phyloP scores from a whole-genome alignment of 2,113 vertebrate species.

The Cebidichthys violaceus region DNA sequence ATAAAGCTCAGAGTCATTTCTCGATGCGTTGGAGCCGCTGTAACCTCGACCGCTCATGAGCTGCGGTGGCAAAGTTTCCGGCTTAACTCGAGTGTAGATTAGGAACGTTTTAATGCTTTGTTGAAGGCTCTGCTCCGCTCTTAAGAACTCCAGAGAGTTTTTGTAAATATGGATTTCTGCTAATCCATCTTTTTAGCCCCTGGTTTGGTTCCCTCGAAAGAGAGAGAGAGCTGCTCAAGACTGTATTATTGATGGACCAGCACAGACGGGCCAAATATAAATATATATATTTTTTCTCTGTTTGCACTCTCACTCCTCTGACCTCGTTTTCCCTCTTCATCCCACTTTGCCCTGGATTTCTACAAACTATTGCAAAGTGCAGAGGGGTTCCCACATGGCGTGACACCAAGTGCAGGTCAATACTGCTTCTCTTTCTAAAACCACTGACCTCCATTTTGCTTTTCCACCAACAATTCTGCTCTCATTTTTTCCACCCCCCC shows the following conservation, averaged over 20 bases:
- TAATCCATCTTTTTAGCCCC: constrained; percentile 36
- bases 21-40: constrained; percentile 48
- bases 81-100: constrained; percentile 64
- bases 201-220: constrained; percentile 37
- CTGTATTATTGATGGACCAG: constrained; percentile 56
- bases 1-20: constrained; percentile 53
- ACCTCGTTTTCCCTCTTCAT: constrained; percentile 51
- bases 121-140: constrained; percentile 34
- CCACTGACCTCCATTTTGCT: constrained; percentile 58
- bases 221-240: constrained; percentile 26
- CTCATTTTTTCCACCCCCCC: constrained; percentile 13
- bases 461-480: constrained; percentile 27
- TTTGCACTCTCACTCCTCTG: constrained; percentile 20
- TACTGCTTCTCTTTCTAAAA: constrained; percentile 23
- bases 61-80: constrained; percentile 28
- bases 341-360: constrained; percentile 32
- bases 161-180: constrained; percentile 35
- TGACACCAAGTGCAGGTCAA: constrained; percentile 26
- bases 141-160: constrained; percentile 45
- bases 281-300: constrained; percentile 11
- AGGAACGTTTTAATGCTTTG: constrained; percentile 51
- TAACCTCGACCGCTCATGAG: constrained; percentile 24
- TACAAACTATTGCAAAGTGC: constrained; percentile 27
- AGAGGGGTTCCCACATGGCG: constrained; percentile 32
- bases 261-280: constrained; percentile 29